These are phyloP conservation scores for Rhinogobius similis DNA, from an alignment of 2,113 vertebrate genomes.

Conservation along the genomic window DNA sequence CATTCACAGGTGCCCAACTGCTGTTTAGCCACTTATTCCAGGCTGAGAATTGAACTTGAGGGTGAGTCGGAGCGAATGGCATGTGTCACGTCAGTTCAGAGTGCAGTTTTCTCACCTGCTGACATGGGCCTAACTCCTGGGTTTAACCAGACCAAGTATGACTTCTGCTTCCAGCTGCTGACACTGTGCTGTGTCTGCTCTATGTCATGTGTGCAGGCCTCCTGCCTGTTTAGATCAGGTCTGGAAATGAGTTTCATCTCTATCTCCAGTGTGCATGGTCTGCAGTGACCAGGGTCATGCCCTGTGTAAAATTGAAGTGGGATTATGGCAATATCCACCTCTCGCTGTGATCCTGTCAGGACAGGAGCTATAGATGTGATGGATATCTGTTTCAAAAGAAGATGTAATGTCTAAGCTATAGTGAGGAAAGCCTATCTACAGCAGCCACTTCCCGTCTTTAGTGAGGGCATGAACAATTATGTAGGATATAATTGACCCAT, in stretches of 20 bases:
- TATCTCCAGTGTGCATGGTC: conserved; percentile 51
- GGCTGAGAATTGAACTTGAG: conserved; percentile 1
- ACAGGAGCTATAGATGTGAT: conserved; percentile 49
- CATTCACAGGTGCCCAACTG: background rate
- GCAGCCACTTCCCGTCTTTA: conserved; percentile 28
- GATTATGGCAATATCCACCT: conserved; percentile 64
- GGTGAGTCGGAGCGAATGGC: background rate
- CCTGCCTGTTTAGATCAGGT: conserved; percentile 47
- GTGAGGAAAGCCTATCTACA: conserved; percentile 42
- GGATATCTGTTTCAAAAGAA: conserved; percentile 67
- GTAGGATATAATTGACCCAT: background rate
- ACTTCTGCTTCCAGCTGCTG: conserved; percentile 16
- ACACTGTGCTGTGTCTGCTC: conserved; percentile 11
- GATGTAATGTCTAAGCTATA: conserved; percentile 54
- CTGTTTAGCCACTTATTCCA: background rate
- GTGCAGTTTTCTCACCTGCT: conserved; percentile 13
- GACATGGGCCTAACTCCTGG: conserved; percentile 12
- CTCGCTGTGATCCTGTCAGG: conserved; percentile 58
- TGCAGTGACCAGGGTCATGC: conserved; percentile 50
- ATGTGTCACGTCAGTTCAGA: conserved; percentile 10
- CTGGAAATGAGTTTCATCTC: conserved; percentile 61
- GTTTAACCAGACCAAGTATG: conserved; percentile 14
- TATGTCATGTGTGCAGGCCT: conserved; percentile 16
- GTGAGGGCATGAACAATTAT: background rate
- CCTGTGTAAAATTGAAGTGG: conserved; percentile 71